A percentile compares a stretch with the other conserved stretches of the same genome.
phyloP scores from a whole-genome alignment of 2,797 vertebrate species.

The Peromyscus attwateri region DNA sequence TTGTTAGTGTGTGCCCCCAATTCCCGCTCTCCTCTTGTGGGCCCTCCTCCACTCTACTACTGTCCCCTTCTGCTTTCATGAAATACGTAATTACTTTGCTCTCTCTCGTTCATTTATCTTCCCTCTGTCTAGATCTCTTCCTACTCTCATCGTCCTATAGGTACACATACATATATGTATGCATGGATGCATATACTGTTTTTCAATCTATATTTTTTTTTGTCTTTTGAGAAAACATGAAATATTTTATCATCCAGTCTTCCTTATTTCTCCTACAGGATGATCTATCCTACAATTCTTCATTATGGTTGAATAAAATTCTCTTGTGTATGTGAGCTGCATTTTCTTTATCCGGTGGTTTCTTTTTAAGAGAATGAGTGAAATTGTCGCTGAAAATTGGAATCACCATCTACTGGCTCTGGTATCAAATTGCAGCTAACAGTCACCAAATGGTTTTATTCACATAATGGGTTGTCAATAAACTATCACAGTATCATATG shows the following conservation, averaged over 20 bases:
- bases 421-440: constrained; percentile 16
- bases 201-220: background rate
- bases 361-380: constrained; percentile 8
- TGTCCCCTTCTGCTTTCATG: background rate
- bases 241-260: background rate
- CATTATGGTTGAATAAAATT: background rate
- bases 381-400: background rate
- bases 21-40: background rate
- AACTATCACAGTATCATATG: background rate
- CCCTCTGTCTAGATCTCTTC: background rate
- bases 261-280: background rate
- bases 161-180: background rate
- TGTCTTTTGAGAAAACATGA: background rate
- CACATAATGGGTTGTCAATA: background rate
- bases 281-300: background rate
- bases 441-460: background rate
- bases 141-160: background rate
- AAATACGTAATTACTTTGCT: background rate
- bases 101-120: background rate
- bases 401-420: background rate
- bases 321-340: background rate
- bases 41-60: no score
- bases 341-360: background rate
- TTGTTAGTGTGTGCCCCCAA: no score
- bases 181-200: background rate